Evolutionary conservation across 2,888 invertebrate species (phyloP).

Genomic region (Ametastegia equiseti): DNA sequence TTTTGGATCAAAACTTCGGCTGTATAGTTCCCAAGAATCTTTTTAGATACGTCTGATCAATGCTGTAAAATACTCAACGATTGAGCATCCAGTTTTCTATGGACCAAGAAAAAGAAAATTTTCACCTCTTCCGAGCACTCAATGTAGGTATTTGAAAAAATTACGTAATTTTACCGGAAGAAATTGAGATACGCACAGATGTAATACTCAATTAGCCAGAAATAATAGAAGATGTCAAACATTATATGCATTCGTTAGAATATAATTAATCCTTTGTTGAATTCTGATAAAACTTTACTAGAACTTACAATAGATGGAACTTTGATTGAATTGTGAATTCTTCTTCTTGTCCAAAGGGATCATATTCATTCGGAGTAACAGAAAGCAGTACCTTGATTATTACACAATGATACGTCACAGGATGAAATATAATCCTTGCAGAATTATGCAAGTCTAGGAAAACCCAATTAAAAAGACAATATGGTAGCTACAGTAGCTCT

Average conservation of each 20-base stretch:
- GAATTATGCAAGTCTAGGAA: constrained; percentile 7
- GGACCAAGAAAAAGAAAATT: neutral
- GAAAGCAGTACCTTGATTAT: neutral
- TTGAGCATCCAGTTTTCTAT: neutral
- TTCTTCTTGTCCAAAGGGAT: no score
- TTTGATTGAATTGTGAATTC: no score
- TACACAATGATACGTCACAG: neutral
- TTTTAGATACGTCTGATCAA: neutral
- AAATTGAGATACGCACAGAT: neutral
- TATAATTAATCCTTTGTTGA: no score
- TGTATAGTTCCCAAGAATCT: neutral
- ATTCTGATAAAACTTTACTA: no score
- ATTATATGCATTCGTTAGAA: no score
- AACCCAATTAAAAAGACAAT: neutral
- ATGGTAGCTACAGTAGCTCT: neutral
- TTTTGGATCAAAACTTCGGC: constrained; percentile 18
- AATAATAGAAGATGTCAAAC: no score
- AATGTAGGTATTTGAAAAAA: no score
- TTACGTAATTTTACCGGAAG: neutral
- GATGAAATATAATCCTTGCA: neutral
- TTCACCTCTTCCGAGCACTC: neutral
- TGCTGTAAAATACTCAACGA: neutral
- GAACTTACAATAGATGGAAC: no score
- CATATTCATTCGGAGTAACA: neutral
- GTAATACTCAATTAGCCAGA: no score